Base-by-base conservation (phyloP, 2,113 vertebrate genomes). In the Scomber colias region DNA sequence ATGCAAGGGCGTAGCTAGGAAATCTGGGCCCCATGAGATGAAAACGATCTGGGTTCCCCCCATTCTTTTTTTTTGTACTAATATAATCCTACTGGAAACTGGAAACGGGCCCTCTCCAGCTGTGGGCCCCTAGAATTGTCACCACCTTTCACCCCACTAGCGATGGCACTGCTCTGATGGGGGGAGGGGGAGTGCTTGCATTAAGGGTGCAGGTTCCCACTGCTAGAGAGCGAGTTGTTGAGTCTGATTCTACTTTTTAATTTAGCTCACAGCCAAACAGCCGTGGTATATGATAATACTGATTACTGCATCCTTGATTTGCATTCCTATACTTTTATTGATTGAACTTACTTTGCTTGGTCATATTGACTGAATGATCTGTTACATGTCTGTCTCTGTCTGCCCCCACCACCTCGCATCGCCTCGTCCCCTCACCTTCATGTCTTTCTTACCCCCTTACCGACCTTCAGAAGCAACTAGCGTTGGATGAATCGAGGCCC, bases 341-440 rank as follows among this genome's bases (percentile, higher is more conserved):
- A 90, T 81, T 82, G 82, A 89, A 84, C 83, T 86, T 85, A 44
- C 86, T 90, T 91, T 91, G 90, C 87, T 87, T 91, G 79, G 86
- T 92, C 90, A 89, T 85, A 85, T 82, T 83, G 89, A 89, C 87
- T 91, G 87, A 88, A 87, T 82, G 86, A 87, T 88, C 84, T 84
- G 79, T 91, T 87, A 73, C 3, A 16, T 87, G 89, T 90, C 69
- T 70, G 77, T 86, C 78, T 68, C 64, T 53, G 70, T 90, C 77
- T 54, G 46, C 75, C 81, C 51, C 59, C 53, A 54, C 65, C 73
- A 45, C 71, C 50, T 10, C 53, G 27, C 82, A 53, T 69, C 53
- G 16, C 57, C 51, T 9, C 21, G 12, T 19, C 66, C 60, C 60
- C 59, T 71, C 86, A 79, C 78, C 68, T 66, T 72, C 79, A 86